phyloP scores from a whole-genome alignment of 1,140 invertebrate genomes.

The Caenorhabditis inopinata region DNA sequence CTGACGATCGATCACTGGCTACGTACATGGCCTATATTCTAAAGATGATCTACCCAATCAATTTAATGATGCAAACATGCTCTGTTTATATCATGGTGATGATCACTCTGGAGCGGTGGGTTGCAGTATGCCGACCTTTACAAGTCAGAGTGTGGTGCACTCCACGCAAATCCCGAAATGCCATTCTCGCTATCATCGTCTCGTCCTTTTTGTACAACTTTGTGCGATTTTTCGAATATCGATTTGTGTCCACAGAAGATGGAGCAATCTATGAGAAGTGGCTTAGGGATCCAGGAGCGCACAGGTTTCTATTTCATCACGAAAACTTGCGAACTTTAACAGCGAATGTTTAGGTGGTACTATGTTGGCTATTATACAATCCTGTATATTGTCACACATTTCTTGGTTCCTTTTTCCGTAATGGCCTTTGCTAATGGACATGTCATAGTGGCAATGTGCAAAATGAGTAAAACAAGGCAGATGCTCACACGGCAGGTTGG shows the following conservation, averaged over 20 bases:
- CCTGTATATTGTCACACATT: constrained; percentile 60
- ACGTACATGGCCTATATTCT: constrained; percentile 54
- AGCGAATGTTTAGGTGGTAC: constrained; percentile 28
- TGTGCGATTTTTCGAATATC: constrained; percentile 61
- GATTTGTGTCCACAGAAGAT: constrained; percentile 30
- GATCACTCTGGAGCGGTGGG: constrained; percentile 60
- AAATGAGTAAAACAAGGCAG: constrained; percentile 50
- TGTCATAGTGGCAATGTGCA: constrained; percentile 55
- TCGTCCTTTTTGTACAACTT: constrained; percentile 58
- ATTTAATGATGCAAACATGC: constrained; percentile 61
- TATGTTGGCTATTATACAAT: constrained; percentile 58
- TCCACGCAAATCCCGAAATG: constrained; percentile 54
- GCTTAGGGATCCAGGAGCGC: constrained; percentile 47
- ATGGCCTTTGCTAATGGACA: constrained; percentile 59
- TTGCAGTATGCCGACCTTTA: constrained; percentile 55
- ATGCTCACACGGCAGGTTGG: constrained; percentile 55
- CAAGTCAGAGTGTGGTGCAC: constrained; percentile 62
- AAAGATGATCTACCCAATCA: constrained; percentile 62
- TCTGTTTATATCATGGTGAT: constrained; percentile 58
- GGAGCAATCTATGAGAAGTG: constrained; percentile 54
- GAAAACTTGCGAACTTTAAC: neutral
- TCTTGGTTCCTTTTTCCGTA: constrained; percentile 58
- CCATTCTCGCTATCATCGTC: constrained; percentile 54
- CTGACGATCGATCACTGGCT: neutral
- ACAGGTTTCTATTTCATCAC: neutral